A percentile compares a stretch with the other conserved stretches of the same genome.
phyloP scores from a whole-genome alignment of 2,113 vertebrate genomes.

The Leuciscus idus region DNA sequence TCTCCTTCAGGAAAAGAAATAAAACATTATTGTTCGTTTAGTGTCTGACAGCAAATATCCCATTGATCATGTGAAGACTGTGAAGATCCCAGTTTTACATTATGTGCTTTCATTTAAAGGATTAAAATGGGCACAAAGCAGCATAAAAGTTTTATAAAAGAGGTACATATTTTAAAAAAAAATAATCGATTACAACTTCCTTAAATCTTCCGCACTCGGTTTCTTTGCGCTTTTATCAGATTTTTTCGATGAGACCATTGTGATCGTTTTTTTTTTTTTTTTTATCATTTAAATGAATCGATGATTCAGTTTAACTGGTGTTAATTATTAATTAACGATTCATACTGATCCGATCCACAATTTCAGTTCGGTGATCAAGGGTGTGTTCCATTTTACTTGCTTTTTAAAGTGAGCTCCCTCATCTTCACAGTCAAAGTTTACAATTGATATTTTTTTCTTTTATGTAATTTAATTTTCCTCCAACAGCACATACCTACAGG shows the following conservation, averaged over 20 bases:
- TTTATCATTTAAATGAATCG: background rate
- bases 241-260: background rate
- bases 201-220: background rate
- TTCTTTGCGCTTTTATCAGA: background rate
- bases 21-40: background rate
- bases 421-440: too few species aligned
- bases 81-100: too few species aligned
- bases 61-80: background rate
- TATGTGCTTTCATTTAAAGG: background rate
- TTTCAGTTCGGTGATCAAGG: background rate
- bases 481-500: too few species aligned
- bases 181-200: background rate
- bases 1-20: background rate
- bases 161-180: too few species aligned
- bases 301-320: background rate
- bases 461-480: too few species aligned
- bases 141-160: background rate
- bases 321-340: background rate
- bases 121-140: background rate
- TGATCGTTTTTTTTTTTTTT: background rate
- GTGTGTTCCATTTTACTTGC: too few species aligned
- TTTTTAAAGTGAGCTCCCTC: too few species aligned
- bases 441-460: too few species aligned
- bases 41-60: background rate
- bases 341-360: background rate